Conservation (phyloP, 2,113 vertebrate species). For the Ibidorhyncha struthersii region DNA sequence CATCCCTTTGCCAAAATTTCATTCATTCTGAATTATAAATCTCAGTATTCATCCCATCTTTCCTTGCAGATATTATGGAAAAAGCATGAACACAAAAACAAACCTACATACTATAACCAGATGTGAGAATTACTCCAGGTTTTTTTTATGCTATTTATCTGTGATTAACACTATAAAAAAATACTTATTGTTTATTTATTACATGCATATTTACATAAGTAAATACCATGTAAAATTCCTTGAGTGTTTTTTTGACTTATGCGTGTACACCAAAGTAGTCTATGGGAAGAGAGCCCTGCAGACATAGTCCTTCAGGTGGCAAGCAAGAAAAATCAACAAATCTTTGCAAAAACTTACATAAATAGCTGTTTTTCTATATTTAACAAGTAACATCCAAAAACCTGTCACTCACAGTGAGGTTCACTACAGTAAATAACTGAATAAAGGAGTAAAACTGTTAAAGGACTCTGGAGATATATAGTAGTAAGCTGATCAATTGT, state of each 20-base stretch:
- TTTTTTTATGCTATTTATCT: background rate
- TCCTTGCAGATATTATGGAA: background rate
- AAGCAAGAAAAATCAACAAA: background rate
- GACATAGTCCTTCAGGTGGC: background rate
- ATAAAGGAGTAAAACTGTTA: background rate
- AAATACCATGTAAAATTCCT: background rate
- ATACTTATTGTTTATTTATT: background rate
- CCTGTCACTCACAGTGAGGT: background rate
- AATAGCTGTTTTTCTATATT: background rate
- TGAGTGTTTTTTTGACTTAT: background rate
- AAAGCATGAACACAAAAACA: background rate
- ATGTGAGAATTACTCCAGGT: fast-evolving
- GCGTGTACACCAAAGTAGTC: background rate
- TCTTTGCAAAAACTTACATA: background rate
- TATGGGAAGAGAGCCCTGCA: background rate
- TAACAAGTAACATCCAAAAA: background rate
- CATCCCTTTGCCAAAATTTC: background rate
- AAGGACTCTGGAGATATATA: background rate
- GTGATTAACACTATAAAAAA: background rate
- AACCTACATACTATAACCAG: background rate
- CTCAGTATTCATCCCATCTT: background rate
- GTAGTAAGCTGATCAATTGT: background rate
- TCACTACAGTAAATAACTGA: background rate
- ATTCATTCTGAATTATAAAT: background rate
- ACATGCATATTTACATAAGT: background rate